A percentile compares a stretch with the other conserved stretches of the same genome.
Evolutionary conservation across 2,797 vertebrate genomes (phyloP).

Genomic region (Alfaro cultratus): DNA sequence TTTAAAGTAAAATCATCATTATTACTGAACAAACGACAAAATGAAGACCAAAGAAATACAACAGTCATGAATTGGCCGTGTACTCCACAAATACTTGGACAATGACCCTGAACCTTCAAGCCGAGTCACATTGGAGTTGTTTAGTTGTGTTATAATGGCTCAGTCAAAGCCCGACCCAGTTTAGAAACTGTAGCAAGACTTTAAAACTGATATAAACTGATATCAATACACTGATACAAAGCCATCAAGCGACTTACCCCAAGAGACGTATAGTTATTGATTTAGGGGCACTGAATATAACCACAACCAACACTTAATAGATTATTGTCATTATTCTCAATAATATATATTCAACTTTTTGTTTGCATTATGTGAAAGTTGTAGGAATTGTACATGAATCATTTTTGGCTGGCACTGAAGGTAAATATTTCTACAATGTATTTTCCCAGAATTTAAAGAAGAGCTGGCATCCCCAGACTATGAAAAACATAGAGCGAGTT

Average conservation of each 20-base stretch:
- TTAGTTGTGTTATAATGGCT: background rate
- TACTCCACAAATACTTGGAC: too few relatives aligned
- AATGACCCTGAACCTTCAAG: too few relatives aligned
- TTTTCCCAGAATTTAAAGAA: constrained; percentile 91
- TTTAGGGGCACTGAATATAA: background rate
- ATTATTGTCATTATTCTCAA: background rate
- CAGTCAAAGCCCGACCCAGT: background rate
- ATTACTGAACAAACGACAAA: background rate
- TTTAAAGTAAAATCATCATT: background rate
- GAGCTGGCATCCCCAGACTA: constrained; percentile 98
- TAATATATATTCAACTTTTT: background rate
- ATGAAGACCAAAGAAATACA: background rate
- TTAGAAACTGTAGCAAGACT: background rate
- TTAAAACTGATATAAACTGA: background rate
- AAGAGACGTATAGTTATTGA: background rate
- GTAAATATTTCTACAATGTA: constrained; percentile 16
- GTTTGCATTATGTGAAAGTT: background rate
- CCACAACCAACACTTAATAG: background rate
- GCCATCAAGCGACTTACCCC: background rate
- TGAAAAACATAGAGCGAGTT: constrained; percentile 97
- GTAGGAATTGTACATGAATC: background rate
- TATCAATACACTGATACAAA: background rate
- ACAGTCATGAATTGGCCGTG: background rate
- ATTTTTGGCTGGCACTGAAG: background rate
- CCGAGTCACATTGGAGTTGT: background rate